Percentiles rank a stretch among this genome's conserved stretches.
phyloP scores from a whole-genome alignment of 2,113 vertebrate genomes.

The Ciconia maguari region DNA sequence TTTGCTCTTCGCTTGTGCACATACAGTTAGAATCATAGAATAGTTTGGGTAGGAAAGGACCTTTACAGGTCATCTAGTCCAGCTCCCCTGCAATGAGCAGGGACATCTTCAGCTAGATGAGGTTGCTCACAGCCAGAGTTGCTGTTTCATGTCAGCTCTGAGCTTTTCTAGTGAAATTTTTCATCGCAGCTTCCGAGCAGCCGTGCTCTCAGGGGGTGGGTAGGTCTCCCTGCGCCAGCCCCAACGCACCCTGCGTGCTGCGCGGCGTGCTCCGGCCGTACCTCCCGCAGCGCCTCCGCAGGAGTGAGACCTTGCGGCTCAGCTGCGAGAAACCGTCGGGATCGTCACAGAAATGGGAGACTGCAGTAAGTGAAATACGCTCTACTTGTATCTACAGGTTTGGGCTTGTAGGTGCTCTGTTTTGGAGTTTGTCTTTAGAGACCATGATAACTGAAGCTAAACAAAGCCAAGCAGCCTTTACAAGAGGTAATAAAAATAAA shows the following conservation, averaged over 20 bases:
- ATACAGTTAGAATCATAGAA: no score
- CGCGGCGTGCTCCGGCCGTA: rapidly evolving
- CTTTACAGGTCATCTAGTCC: no score
- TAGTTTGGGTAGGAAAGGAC: no score
- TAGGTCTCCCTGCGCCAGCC: not conserved
- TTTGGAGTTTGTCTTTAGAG: not conserved
- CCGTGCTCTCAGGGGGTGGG: rapidly evolving
- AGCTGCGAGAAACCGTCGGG: not conserved
- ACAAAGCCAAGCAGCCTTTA: not conserved
- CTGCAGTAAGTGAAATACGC: not conserved
- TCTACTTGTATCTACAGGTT: rapidly evolving
- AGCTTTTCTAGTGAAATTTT: not conserved
- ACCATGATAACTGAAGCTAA: not conserved
- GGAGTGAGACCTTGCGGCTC: not conserved
- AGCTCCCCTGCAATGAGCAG: no score
- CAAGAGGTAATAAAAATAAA: not conserved
- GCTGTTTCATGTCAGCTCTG: not conserved
- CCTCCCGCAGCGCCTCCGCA: rapidly evolving
- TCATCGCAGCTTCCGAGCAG: not conserved
- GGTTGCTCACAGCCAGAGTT: not conserved
- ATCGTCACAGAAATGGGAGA: rapidly evolving
- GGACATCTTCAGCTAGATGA: no score
- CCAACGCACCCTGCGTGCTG: rapidly evolving
- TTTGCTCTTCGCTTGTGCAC: not conserved
- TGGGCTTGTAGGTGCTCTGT: not conserved